Conservation (phyloP, 2,797 vertebrate genomes). For the Gymnodraco acuticeps region DNA sequence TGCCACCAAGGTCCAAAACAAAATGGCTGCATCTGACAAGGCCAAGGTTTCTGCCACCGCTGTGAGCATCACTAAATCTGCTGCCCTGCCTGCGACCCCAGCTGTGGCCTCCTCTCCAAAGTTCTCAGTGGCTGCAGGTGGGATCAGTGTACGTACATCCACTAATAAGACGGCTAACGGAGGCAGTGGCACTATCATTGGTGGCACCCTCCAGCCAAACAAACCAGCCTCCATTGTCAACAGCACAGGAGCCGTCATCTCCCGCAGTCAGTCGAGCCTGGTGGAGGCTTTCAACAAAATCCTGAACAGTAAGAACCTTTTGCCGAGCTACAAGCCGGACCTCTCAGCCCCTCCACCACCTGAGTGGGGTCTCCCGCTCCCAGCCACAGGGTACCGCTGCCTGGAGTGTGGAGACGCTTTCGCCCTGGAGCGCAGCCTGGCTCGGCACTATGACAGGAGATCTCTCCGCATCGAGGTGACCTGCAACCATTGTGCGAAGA, state of each 20-base stretch:
- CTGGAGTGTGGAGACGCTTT: slow-evolving; percentile 96
- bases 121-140: slow-evolving; percentile 77
- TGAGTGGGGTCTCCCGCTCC: slow-evolving; percentile 91
- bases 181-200: slow-evolving; percentile 72
- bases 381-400: slow-evolving; percentile 92
- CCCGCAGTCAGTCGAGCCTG: slow-evolving; percentile 94
- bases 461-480: slow-evolving; percentile 98
- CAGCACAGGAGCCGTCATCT: slow-evolving; percentile 91
- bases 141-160: slow-evolving; percentile 80
- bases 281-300: slow-evolving; percentile 99
- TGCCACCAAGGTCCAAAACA: slow-evolving; percentile 95
- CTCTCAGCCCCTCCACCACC: slow-evolving; percentile 87
- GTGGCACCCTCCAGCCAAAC: slow-evolving; percentile 80
- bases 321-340: slow-evolving; percentile 96
- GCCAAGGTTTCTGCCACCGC: slow-evolving; percentile 88
- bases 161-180: slow-evolving; percentile 90
- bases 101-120: slow-evolving; percentile 76
- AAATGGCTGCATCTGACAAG: slow-evolving; percentile 85
- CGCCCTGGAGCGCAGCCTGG: slow-evolving; percentile 94
- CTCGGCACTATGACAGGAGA: slow-evolving; percentile 95
- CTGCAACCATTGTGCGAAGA: slow-evolving; percentile 96
- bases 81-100: slow-evolving; percentile 85
- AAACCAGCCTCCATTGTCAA: slow-evolving; percentile 88
- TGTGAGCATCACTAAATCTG: slow-evolving; percentile 86
- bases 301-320: slow-evolving; percentile 95